Evolutionary conservation across 2,797 vertebrate species (phyloP), one percentile per base, ranked within the genome.

Genomic region (Poeciliopsis infans): DNA sequence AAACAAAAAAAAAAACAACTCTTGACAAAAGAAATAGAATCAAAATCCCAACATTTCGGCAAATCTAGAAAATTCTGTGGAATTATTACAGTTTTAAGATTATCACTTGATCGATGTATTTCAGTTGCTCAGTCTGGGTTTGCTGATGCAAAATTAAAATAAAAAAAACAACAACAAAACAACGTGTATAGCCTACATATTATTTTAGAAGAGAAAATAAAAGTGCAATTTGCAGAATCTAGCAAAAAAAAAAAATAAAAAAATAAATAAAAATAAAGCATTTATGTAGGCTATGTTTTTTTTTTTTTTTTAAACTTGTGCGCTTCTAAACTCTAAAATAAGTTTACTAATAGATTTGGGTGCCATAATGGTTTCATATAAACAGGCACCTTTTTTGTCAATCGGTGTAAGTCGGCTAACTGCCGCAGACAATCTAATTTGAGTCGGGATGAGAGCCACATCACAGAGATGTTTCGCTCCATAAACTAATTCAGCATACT

Each of bases 401-500:
- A 11, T 18, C 41, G 47, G 15, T 11, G 4, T 23, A 51, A 73
- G 76, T 74, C 23, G 5, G 20, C 0, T 68, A 66, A 2, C 55
- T 41, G 36, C 33, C 43, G n/a, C 10, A 64, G 43, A 74, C 39
- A 28, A 6, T 46, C 5, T 7, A 1, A 73, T 80, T 57, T 43
- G 20, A 36, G 39, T 68, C 43, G 51, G 25, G 83, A 55, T 61
- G 75, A 70, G 80, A 84, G 72, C 75, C 36, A n/a, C 61, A 43
- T 64, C 74, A 53, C 68, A 47, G 68, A 72, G 39, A 79, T 68
- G 75, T 75, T 73, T 68, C 46, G 39, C 72, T 59, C 23, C 78
- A 36, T 61, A 89, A 94, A 95, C 93, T 94, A 84, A 80, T 89
- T 86, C 83, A 89, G 94, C 96, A 97, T 96, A 98, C 98, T 98